A percentile compares a stretch with the other conserved stretches of the same genome.
Evolutionary conservation across 1,140 invertebrate species (phyloP).

Genomic region (Ephestia elutella): DNA sequence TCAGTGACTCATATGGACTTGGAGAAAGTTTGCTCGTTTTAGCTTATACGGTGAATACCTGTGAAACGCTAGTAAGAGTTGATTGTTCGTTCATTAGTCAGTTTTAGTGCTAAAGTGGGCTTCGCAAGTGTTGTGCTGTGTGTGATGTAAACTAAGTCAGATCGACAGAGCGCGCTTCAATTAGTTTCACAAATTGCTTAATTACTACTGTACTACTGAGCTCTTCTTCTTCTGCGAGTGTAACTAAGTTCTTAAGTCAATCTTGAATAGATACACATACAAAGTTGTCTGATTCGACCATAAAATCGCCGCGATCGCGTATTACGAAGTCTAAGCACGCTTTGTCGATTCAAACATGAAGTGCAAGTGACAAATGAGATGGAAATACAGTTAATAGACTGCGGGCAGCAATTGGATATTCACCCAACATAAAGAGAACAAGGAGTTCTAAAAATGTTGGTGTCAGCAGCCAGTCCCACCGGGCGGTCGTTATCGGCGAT

Average conservation of each 20-base stretch:
- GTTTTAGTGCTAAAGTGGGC: not conserved
- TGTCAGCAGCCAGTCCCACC: not conserved
- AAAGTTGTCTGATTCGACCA: no score
- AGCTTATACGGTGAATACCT: not conserved
- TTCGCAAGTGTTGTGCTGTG: not conserved
- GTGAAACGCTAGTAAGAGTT: not conserved
- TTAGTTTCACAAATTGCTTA: no score
- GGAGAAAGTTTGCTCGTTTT: not conserved
- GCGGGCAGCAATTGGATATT: no score
- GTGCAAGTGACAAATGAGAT: no score
- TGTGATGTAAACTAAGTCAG: not conserved
- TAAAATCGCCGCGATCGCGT: no score
- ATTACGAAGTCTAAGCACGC: no score
- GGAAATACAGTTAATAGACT: no score
- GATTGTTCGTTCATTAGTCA: conserved; percentile 2
- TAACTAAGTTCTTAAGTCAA: no score
- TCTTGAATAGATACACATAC: no score
- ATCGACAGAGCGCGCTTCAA: not conserved
- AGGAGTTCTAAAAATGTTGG: not conserved
- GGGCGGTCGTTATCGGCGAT: not conserved
- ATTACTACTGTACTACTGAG: no score
- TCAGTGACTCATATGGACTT: not conserved
- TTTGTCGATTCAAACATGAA: no score
- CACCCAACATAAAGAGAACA: not conserved
- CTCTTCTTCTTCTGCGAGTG: no score